Evolutionary conservation across 2,797 vertebrate genomes (phyloP).

Genomic region (Gambelia wislizenii): DNA sequence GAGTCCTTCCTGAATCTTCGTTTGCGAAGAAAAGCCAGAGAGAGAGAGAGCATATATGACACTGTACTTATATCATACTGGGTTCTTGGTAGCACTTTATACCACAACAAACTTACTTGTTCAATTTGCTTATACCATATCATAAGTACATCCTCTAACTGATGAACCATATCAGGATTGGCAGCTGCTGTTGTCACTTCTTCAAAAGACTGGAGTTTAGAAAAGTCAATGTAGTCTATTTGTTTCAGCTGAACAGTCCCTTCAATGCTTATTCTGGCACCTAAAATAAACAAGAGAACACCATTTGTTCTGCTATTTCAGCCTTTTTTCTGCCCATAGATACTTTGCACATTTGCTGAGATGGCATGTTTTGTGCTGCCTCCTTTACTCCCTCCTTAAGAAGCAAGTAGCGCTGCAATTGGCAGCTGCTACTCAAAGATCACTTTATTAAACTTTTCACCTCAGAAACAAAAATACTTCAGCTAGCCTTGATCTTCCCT

Average conservation of each 20-base stretch:
- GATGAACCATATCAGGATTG: constrained; percentile 76
- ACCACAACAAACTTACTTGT: constrained; percentile 69
- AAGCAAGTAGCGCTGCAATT: background rate
- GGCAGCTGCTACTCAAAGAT: background rate
- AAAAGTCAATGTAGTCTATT: constrained; percentile 78
- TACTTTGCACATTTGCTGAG: background rate
- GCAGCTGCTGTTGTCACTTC: constrained; percentile 78
- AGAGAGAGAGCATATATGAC: background rate
- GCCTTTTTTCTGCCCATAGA: background rate
- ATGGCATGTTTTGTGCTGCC: background rate
- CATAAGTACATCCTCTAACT: constrained; percentile 82
- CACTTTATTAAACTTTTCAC: background rate
- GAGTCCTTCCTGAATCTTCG: too few species aligned
- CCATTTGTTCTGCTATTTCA: constrained; percentile 25
- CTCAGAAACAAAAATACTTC: background rate
- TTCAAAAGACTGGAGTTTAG: constrained; percentile 77
- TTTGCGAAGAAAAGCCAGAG: too few species aligned
- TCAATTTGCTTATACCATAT: constrained; percentile 87
- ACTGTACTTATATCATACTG: background rate
- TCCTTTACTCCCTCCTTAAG: background rate
- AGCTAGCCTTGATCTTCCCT: background rate
- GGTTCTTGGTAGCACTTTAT: background rate
- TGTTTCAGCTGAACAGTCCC: constrained; percentile 79
- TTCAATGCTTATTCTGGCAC: constrained; percentile 77
- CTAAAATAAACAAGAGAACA: constrained; percentile 63